Base-by-base conservation (phyloP, 2,888 invertebrate genomes). In the Scaptomyza polygonia region DNA sequence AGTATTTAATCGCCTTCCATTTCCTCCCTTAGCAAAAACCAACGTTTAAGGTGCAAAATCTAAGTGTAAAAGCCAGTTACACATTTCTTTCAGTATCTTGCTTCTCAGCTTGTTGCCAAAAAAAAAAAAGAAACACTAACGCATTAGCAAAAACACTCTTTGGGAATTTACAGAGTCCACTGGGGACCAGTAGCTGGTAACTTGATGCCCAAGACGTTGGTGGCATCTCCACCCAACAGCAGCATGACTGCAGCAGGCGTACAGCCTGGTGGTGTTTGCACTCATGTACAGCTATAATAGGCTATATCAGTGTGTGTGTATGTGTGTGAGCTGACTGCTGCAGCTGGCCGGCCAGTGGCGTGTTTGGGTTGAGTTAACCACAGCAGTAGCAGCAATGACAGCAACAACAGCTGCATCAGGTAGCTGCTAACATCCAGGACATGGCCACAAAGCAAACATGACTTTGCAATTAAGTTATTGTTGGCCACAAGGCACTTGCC, bases 381-480 rank as follows among this genome's bases (percentile, higher is more conserved):
- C 61, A 49, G 36, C 57, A 66, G 57, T n/a, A 53, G 52, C 29
- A 62, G 42, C 29, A 67, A 49, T 32, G 30, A 14, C 9, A 61
- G 39, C 45, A 30, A 29, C 75, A 68, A 62, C 62, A 71, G 63
- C 63, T 70, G 53, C 40, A 74, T 62, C 78, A 82, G 87, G 85
- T 86, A 72, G 56, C 54, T 42, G 39, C 54, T 49, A 63, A 61
- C 66, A 61, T 62, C 44, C 49, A 58, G 67, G 62, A 64, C 69
- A 70, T 59, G 71, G 44, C 81, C 80, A 74, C 80, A 82, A 74
- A 64, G 72, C 76, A 79, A 82, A 86, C 88, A 88, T 84, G 88
- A 89, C 86, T 89, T 84, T 86, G 88, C 89, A 88, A 89, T 88
- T 88, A 88, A 88, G 82, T 86, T 86, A 87, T 86, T 89, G 81